Evolutionary conservation across 2,797 vertebrate genomes (phyloP).

Genomic region (Amazona finschi): DNA sequence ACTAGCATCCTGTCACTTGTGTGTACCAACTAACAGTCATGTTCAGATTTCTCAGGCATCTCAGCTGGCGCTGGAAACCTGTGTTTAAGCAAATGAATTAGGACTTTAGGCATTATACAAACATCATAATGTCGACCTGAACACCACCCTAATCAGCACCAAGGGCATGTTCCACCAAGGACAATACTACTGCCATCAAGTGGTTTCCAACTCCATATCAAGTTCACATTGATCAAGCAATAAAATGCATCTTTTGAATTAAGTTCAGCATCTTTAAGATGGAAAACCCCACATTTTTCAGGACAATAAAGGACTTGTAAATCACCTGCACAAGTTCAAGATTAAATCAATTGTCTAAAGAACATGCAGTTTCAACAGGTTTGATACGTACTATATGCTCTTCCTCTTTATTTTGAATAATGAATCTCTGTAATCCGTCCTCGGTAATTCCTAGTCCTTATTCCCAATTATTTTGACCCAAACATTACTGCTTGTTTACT

Average conservation of each 20-base stretch:
- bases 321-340: neutral
- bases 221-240: neutral
- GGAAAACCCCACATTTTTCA: neutral
- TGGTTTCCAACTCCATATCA: neutral
- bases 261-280: neutral
- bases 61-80: neutral
- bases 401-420: neutral
- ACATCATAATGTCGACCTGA: neutral
- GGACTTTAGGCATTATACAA: neutral
- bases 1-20: rapidly evolving
- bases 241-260: neutral
- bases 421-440: neutral
- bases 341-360: neutral
- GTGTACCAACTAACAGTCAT: too few species aligned
- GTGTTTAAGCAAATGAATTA: neutral
- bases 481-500: neutral
- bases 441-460: neutral
- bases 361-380: neutral
- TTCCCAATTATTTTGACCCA: neutral
- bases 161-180: neutral
- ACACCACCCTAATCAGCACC: neutral
- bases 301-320: neutral
- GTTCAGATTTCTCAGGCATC: neutral
- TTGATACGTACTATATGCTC: neutral
- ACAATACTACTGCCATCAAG: neutral